Evolutionary conservation across 2,888 invertebrate species (phyloP).

Genomic region (Crioceris asparagi): DNA sequence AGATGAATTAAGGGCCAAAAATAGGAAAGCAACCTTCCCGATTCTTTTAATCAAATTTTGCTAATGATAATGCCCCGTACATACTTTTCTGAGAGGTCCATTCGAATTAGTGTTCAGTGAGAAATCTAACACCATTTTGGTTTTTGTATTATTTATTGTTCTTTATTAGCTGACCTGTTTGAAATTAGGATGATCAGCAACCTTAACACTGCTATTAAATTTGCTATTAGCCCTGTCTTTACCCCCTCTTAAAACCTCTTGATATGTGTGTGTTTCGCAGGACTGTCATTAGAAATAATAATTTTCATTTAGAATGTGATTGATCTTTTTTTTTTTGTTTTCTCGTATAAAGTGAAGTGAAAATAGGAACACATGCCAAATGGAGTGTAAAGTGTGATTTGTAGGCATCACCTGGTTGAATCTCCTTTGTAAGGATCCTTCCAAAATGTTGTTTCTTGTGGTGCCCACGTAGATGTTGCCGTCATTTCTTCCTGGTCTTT

Average conservation of each 20-base stretch:
- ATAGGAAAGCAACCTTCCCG: no score
- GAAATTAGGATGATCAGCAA: constrained; percentile 17
- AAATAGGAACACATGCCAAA: neutral
- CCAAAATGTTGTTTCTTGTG: constrained; percentile 77
- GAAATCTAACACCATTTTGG: no score
- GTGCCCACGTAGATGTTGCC: constrained; percentile 88
- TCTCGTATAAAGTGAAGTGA: neutral
- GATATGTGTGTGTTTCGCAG: constrained; percentile 15
- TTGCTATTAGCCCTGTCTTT: constrained; percentile 18
- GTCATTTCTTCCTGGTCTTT: constrained; percentile 76
- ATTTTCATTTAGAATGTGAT: neutral
- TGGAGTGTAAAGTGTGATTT: neutral
- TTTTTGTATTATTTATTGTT: no score
- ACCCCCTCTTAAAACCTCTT: constrained; percentile 21
- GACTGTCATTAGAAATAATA: constrained; percentile 9
- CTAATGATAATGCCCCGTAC: no score
- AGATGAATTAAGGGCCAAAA: no score
- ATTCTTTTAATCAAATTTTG: no score
- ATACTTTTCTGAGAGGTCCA: no score
- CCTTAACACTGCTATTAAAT: constrained; percentile 16
- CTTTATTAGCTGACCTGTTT: no score
- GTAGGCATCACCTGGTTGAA: constrained; percentile 59
- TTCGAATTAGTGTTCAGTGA: no score
- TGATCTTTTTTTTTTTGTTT: neutral
- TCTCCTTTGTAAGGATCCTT: constrained; percentile 79